Base-by-base conservation (phyloP, 2,113 vertebrate genomes). In the Parus major region DNA sequence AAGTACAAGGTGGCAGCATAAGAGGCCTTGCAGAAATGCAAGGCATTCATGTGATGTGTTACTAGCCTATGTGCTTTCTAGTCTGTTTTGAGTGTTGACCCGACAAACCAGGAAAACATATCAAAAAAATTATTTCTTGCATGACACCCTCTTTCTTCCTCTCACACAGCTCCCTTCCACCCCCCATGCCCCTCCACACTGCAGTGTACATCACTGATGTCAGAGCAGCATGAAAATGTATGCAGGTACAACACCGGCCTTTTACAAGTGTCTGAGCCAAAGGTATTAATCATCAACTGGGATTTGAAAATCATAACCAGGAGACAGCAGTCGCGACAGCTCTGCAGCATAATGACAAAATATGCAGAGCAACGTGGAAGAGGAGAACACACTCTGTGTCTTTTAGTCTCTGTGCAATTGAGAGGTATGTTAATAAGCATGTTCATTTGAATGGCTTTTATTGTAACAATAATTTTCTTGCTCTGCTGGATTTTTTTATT, bases 261-360 rank as follows among this genome's bases (percentile, higher is more conserved):
- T 76, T 91, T 86, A 79, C 71, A 91, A 56, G 21, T 57, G 66
- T 89, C 97, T 96, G 80, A 96, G 90, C 80, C 89, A 81, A 76
- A 69, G 68, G 89, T 93, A 96, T 95, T 96, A 96, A 96, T 95
- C 97, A 95, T 88, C 95, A 96, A 4, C 86, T 79, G 91, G 90
- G 88, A 95, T 95, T 86, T 95, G 90, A 80, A 96, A 95, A 97
- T 87, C 92, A 96, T 77, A 97, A 92, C 87, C 90, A 94, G 91
- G 85, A 97, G 96, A 96, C 93, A 97, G 95, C 90, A 92, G 95
- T 96, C 64, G 53, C 47, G 85, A 96, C 93, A 91, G 94, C 82
- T 95, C 79, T 86, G 87, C 95, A 94, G 76, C 78, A 89, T 57
- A 96, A 93, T 95, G 93, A 93, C 95, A 96, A 96, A 96, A 96